phyloP scores from a whole-genome alignment of 1,140 invertebrate species.

The Drosophila paulistorum region DNA sequence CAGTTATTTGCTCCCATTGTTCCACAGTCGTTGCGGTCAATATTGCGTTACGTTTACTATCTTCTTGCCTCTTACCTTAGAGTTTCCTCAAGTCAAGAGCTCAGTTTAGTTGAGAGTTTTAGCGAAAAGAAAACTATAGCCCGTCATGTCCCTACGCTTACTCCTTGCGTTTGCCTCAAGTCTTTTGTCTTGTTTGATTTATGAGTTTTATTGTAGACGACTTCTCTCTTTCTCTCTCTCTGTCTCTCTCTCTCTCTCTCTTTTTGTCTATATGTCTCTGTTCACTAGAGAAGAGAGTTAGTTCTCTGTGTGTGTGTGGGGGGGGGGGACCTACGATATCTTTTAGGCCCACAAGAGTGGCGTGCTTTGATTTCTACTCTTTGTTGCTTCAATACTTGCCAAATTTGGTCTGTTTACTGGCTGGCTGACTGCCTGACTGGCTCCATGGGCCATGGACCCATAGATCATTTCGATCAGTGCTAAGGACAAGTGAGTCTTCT shows the following conservation, averaged over 20 bases:
- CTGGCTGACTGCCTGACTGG: neutral
- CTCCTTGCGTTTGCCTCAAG: conserved; percentile 73
- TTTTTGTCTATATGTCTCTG: neutral
- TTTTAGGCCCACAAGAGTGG: conserved; percentile 55
- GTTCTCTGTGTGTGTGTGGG: conserved; percentile 15
- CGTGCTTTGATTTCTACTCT: conserved; percentile 65
- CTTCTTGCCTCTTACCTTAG: conserved; percentile 8
- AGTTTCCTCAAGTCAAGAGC: conserved; percentile 23
- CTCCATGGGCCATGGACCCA: conserved; percentile 51
- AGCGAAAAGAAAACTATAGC: conserved; percentile 8
- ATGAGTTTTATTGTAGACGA: conserved; percentile 77
- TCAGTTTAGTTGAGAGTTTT: neutral
- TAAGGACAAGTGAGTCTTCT: conserved; percentile 55
- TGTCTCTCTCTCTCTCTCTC: neutral
- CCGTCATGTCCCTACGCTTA: conserved; percentile 41
- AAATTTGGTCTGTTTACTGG: conserved; percentile 63
- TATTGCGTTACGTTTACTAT: conserved; percentile 57
- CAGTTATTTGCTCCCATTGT: conserved; percentile 81
- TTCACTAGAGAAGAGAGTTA: neutral
- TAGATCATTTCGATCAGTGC: conserved; percentile 62
- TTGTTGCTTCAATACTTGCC: conserved; percentile 39
- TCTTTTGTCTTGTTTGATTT: conserved; percentile 81
- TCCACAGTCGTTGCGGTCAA: conserved; percentile 72
- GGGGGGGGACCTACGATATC: conserved; percentile 20
- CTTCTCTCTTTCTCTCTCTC: conserved; percentile 16